Percentiles rank a stretch among this genome's conserved stretches.
These are phyloP conservation scores for Teleogryllus oceanicus DNA, from an alignment of 2,888 invertebrate genomes.

Conservation along the genomic window DNA sequence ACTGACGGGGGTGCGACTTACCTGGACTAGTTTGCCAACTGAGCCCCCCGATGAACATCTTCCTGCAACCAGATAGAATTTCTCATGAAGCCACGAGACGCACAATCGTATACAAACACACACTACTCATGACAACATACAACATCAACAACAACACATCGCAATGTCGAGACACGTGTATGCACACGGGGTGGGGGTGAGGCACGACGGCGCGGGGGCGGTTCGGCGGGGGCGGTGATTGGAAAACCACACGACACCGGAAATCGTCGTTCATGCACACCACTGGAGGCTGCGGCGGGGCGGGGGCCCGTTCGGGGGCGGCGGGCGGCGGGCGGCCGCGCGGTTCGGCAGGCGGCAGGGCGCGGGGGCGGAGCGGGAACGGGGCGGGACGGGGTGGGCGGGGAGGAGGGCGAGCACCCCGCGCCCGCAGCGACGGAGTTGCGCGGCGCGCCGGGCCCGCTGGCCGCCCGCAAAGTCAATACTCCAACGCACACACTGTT, in stretches of 20 bases:
- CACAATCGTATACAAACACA: not conserved
- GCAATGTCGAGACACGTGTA: not conserved
- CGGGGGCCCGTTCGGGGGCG: slow-evolving; percentile 45
- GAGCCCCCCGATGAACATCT: slow-evolving; percentile 99
- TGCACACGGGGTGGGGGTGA: not conserved
- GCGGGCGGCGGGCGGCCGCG: slow-evolving; percentile 41
- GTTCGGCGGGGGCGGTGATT: not conserved
- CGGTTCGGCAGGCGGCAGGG: not conserved
- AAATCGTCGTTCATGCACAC: slow-evolving; percentile 18
- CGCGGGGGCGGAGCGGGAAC: not conserved
- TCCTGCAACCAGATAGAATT: slow-evolving; percentile 66
- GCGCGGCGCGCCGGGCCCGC: no score
- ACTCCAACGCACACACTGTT: not conserved
- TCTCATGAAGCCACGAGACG: not conserved
- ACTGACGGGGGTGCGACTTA: slow-evolving; percentile 45
- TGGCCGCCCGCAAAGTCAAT: slow-evolving; percentile 23
- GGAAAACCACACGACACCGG: not conserved
- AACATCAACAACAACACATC: not conserved
- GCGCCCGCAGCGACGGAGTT: no score
- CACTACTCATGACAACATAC: not conserved
- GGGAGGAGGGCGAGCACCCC: no score
- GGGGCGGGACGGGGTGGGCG: not conserved
- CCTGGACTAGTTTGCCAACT: slow-evolving; percentile 99
- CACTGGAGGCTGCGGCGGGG: slow-evolving; percentile 41
- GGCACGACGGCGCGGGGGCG: no score